phyloP scores from a whole-genome alignment of 2,888 invertebrate species.

The Polymixis flavicincta region DNA sequence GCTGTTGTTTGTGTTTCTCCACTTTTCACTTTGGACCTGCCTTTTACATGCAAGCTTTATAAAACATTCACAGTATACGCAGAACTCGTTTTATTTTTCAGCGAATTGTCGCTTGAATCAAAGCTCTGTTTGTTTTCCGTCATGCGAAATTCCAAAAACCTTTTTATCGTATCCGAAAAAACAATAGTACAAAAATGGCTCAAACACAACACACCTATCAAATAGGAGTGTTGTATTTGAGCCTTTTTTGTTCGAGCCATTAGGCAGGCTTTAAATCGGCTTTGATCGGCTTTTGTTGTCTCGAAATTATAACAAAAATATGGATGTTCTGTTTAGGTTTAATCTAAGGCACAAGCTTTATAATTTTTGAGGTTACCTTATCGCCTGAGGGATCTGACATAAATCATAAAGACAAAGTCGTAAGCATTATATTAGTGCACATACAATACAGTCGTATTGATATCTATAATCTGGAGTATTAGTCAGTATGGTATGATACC shows the following conservation, averaged over 20 bases:
- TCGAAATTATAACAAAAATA: constrained; percentile 12
- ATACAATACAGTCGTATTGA: background rate
- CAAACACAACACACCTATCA: too few relatives aligned
- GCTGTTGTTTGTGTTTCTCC: constrained; percentile 12
- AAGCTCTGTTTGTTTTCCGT: constrained; percentile 15
- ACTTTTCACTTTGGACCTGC: constrained; percentile 6
- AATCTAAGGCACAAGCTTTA: background rate
- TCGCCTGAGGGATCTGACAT: background rate
- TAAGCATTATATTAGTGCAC: background rate
- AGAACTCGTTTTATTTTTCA: constrained; percentile 1
- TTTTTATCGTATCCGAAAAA: constrained; percentile 25
- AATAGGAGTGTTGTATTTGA: background rate
- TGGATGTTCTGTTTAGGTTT: background rate
- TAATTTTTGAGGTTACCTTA: constrained; percentile 2
- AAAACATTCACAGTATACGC: constrained; percentile 12
- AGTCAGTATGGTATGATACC: background rate
- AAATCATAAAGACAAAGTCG: background rate
- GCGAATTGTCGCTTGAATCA: constrained; percentile 19
- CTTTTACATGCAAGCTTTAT: constrained; percentile 6
- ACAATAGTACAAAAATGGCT: constrained; percentile 3
- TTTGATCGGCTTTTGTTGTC: constrained; percentile 28
- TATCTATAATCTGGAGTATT: background rate
- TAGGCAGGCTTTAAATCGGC: constrained; percentile 26
- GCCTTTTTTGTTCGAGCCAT: constrained; percentile 15
- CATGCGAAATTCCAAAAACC: constrained; percentile 16